Evolutionary conservation across 2,888 invertebrate species (phyloP), one percentile per base, ranked within the genome.

Genomic region (Limnephilus auricula): DNA sequence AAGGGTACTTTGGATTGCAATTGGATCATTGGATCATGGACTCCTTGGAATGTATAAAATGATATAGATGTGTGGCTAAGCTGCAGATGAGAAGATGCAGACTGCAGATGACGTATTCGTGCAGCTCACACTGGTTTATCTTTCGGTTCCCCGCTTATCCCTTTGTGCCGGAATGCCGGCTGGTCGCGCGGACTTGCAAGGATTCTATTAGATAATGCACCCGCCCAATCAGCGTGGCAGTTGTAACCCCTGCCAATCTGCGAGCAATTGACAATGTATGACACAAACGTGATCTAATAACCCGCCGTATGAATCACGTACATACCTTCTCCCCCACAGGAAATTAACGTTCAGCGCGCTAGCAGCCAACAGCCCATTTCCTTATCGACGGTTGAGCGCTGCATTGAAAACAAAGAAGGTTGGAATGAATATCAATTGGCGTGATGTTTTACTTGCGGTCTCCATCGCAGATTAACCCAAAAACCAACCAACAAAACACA

Each of bases 321-420:
- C 65, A 25, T 65, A 32, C 80, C 80, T 32, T 32, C 80, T 84
- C 84, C 84, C 84, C 84, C 84, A 84, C 84, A 84, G 84, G 84
- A 84, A 84, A 84, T 84, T 37, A 84, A 37, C 84, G 84, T 84
- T 37, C 84, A 84, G 37, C 84, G 80, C 15, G 32, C 80, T 32
- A 82, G 32, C 37, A 84, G 34, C 18, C n/a, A 84, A 84, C 84
- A 37, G 37, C 84, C 40, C 84, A 37, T 84, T 84, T 84, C 84
- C 84, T 34, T 37, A 32, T 84, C 84, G 40, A 32, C 84, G 31
- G 80, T 34, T 82, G 32, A 32, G 32, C 84, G 37, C 84, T 37
- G 84, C 84, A 84, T 32, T 84, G n/a, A 84, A 84, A 84, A 34
- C 34, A 84, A 84, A 37, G 37, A n/a, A 37, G 37, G 34, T 25